Conservation (phyloP, 37 sponge, comb jelly and placozoan genomes). For the Crambe crambe region DNA sequence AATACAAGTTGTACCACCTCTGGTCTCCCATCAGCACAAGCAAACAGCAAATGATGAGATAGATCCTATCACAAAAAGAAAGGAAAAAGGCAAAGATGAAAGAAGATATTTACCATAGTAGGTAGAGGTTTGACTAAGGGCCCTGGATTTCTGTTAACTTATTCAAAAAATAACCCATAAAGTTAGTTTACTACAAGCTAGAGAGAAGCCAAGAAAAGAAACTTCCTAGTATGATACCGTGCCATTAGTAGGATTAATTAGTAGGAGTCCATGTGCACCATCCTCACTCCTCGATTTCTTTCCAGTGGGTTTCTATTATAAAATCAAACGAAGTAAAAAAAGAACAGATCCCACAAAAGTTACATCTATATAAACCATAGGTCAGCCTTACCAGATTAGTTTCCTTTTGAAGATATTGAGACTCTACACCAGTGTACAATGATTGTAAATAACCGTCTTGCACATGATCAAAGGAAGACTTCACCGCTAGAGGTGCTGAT, state of each 20-base stretch:
- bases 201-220: too few relatives aligned
- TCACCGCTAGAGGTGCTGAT: neutral
- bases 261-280: too few relatives aligned
- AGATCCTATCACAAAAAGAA: neutral
- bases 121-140: neutral
- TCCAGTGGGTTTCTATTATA: too few relatives aligned
- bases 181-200: too few relatives aligned
- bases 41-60: constrained; percentile 23
- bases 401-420: neutral
- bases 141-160: neutral
- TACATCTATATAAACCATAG: too few relatives aligned
- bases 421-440: neutral
- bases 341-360: too few relatives aligned
- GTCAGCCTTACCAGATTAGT: neutral
- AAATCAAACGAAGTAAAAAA: too few relatives aligned
- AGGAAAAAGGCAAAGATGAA: neutral
- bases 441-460: neutral
- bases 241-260: too few relatives aligned
- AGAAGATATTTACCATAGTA: neutral
- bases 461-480: neutral
- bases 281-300: neutral
- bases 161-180: too few relatives aligned
- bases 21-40: constrained; percentile 9
- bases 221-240: too few relatives aligned
- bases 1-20: constrained; percentile 14